Evolutionary conservation across 2,888 invertebrate genomes (phyloP), one percentile per base, ranked within the genome.

Genomic region (Lasioglossum oenotherae): DNA sequence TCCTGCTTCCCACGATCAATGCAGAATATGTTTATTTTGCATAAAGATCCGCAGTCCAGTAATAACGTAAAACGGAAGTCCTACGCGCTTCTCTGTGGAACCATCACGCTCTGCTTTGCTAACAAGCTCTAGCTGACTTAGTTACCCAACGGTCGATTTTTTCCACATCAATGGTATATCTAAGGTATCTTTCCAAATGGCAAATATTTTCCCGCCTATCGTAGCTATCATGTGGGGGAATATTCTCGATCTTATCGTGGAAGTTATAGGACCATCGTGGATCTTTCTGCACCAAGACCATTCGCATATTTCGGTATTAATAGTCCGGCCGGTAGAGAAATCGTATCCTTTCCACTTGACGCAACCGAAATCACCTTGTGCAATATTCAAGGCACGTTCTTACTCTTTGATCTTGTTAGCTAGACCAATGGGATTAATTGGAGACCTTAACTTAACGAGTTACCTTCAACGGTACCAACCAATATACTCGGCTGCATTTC

Each of bases 161-260:
- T 97, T 96, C 97, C 97, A 97, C 79, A 97, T 94, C 8, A 98
- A 93, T 0, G 98, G 97, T 81, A 96, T 96, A 44, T 94, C 93
- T 57, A 97, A 96, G 83, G 97, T 96, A 81, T 97, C 97, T 87
- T 96, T 96, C 98, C 98, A 98, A 80, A 98, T 94, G 0, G 97
- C 97, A 93, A 98, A 97, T 80, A 97, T 96, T 94, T 96, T 97
- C 10, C 98, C 97, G 0, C 98, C 98, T 10, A 98, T 96, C 4
- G 98, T 97, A 10, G 97, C 95, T 57, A 97, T 95, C 10, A 98
- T 92, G 83, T 97, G 95, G 46, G 95, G 95, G 81, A 97, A 95
- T 87, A 96, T 96, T 0, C 96, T 97, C 90, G 97, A 98, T 93
- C 96, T 96, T 67, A 96, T 95, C 4, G 96, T 94, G 35, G 96